These are phyloP conservation scores for Amphiprion ocellaris DNA, from an alignment of 2,113 vertebrate species.

Conservation along the genomic window DNA sequence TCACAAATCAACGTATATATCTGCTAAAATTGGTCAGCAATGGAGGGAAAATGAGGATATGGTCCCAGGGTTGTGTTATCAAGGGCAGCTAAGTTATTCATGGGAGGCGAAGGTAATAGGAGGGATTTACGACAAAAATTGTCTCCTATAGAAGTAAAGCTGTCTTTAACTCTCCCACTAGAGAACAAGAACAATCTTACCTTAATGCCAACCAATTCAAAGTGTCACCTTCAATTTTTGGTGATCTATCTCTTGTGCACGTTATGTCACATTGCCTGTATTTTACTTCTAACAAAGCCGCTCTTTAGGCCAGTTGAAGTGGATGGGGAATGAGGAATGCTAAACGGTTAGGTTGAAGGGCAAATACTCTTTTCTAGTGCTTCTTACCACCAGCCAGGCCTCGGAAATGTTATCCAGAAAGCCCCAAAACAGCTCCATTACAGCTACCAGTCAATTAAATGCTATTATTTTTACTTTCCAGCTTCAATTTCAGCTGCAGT, in stretches of 20 bases:
- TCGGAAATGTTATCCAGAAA: not conserved
- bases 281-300: slow-evolving; percentile 63
- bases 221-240: slow-evolving; percentile 81
- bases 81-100: slow-evolving; percentile 73
- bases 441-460: not conserved
- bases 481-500: not conserved
- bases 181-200: slow-evolving; percentile 75
- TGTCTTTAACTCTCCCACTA: slow-evolving; percentile 64
- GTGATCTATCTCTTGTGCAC: slow-evolving; percentile 64
- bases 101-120: slow-evolving; percentile 61
- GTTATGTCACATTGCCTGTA: slow-evolving; percentile 68
- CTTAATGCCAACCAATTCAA: slow-evolving; percentile 76
- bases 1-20: slow-evolving; percentile 47
- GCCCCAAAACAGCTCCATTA: not conserved
- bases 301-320: slow-evolving; percentile 29
- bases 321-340: slow-evolving; percentile 45
- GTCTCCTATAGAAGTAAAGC: slow-evolving; percentile 71
- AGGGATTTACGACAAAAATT: slow-evolving; percentile 71
- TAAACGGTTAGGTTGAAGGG: slow-evolving; percentile 68
- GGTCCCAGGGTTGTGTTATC: slow-evolving; percentile 62
- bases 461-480: not conserved
- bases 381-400: not conserved
- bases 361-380: slow-evolving; percentile 22
- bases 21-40: slow-evolving; percentile 59
- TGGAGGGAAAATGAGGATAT: slow-evolving; percentile 52